Base-by-base conservation (phyloP, 1,140 invertebrate genomes). In the Tetramorium simillimum region DNA sequence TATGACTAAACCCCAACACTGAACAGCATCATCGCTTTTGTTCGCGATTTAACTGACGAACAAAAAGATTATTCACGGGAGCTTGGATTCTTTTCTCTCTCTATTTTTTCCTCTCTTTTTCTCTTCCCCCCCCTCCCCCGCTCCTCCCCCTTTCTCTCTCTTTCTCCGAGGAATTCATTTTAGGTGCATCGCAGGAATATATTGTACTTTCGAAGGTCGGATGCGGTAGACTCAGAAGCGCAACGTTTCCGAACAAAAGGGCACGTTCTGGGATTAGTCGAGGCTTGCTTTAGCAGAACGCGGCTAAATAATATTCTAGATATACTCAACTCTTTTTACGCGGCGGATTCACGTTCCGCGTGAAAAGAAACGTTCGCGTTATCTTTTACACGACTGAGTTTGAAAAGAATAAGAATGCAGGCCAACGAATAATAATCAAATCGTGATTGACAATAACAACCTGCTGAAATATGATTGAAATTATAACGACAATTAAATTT, bases 1-100 rank as follows among this genome's bases (percentile, higher is more conserved):
- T 18, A 3, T 7, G 51, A 53, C 51, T 53, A 53, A 53, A 90
- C 92, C 65, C 89, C 88, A 72, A n/a, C 76, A 63, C 65, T 86
- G 18, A 28, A 72, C 14, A 65, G 63, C 14, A 21, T 21, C 6
- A 12, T 46, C 21, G 10, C 56, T 58, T 56, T 72, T 70, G 18
- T 75, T 43, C 49, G 6, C 46, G 0, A 7, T 72, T 40, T 49
- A 28, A 43, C 3, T 9, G 16, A n/a, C 18, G 33, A 76, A 58
- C 37, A 60, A 77, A 67, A 87, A 84, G 24, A 53, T 53, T 28
- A 49, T 49, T 65, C 7, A 37, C 5, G 2, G 14, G 6, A 21
- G 4, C 1, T 18, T 37, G 10, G 0, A 18, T 7, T 3, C 14
- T 40, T 12, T 24, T 33, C 53, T 9, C 9, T 14, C 12, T 28